Conservation (phyloP, 2,113 vertebrate species). For the chimpanzee (Pan troglodytes) region NHGRI_mPanTro3-v2.1_pri NC_072403.2:131525501-131526000, state of each 20-base stretch:
- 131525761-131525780: background rate
- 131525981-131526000: background rate
- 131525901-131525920: background rate
- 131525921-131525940: background rate
- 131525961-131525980: background rate
- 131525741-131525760: background rate
- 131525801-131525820: background rate
- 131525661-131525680: background rate
- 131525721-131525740: background rate
- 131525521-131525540: background rate
- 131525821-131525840: background rate
- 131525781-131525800: background rate
- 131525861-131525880: background rate
- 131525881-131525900: background rate
- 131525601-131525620: background rate
- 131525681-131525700: background rate
- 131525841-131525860: background rate
- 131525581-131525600: background rate
- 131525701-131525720: background rate
- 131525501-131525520: background rate
- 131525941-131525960: background rate
- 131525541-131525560: background rate
- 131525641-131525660: background rate
- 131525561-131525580: background rate
- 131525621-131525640: background rate